Conservation (phyloP, 2,113 vertebrate genomes). For the Sapayoa aenigma region DNA sequence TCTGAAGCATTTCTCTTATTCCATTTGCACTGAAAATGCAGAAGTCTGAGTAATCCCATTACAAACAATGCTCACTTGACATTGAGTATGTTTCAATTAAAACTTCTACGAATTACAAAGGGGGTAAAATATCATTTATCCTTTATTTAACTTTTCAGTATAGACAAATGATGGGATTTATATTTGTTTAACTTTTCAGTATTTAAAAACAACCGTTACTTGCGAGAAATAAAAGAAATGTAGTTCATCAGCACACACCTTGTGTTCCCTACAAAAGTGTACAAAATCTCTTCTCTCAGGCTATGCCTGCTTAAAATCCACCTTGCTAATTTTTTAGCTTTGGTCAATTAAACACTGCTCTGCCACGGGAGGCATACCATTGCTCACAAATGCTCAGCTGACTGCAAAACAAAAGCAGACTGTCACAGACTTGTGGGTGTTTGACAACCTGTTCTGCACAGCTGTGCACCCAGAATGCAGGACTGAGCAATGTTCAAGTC, state of each 20-base stretch:
- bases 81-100: not conserved
- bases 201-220: not conserved
- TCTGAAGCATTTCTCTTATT: not conserved
- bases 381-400: not conserved
- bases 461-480: not conserved
- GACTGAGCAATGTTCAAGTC: not conserved
- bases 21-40: not conserved
- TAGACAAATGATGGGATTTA: not conserved
- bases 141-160: not conserved
- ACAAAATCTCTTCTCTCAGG: not conserved
- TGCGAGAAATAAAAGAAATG: not conserved
- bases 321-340: not conserved
- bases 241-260: not conserved
- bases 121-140: not conserved
- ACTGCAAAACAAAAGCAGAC: constrained; percentile 7
- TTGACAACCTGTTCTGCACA: constrained; percentile 43
- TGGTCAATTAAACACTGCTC: constrained; percentile 21
- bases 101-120: not conserved
- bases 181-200: not conserved
- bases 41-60: not conserved
- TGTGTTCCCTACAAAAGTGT: not conserved
- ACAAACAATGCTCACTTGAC: not conserved
- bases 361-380: not conserved
- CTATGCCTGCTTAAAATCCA: not conserved
- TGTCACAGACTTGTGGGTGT: constrained; percentile 25